Percentiles rank a stretch among this genome's conserved stretches.
phyloP scores from a whole-genome alignment of 2,113 vertebrate genomes.

The Anthoscopus minutus region DNA sequence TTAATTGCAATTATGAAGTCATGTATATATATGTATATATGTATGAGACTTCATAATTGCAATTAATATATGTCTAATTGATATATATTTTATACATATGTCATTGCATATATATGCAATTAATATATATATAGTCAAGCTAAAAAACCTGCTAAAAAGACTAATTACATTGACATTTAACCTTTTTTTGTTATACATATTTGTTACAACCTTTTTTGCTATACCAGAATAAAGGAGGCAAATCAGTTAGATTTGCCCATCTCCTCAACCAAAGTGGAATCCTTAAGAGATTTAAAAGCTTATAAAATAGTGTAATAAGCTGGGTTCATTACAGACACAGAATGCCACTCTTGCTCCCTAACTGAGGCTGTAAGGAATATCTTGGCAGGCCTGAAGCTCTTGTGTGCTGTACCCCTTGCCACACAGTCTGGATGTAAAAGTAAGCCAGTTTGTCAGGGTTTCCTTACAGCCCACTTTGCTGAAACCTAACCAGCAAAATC shows the following conservation, averaged over 20 bases:
- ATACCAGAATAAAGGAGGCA: background rate
- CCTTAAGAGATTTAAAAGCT: background rate
- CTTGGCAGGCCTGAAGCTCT: background rate
- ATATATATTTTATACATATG: too few species aligned
- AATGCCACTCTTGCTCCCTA: background rate
- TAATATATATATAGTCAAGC: too few species aligned
- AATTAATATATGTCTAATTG: too few species aligned
- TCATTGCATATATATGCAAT: too few species aligned
- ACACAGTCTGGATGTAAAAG: background rate
- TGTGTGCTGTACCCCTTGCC: background rate
- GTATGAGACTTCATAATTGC: too few species aligned
- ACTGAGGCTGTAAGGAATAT: fast-evolving
- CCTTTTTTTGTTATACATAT: background rate
- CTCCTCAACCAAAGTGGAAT: background rate
- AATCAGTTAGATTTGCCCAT: background rate
- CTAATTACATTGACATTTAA: background rate
- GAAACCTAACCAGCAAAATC: background rate
- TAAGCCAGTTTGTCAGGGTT: background rate
- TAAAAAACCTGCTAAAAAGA: background rate
- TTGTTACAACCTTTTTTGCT: background rate
- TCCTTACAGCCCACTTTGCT: background rate
- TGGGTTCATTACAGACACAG: background rate
- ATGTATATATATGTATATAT: too few species aligned
- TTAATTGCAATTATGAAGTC: background rate
- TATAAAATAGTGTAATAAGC: background rate